Base-by-base conservation (phyloP, 2,888 invertebrate genomes). In the Tipula lateralis region DNA sequence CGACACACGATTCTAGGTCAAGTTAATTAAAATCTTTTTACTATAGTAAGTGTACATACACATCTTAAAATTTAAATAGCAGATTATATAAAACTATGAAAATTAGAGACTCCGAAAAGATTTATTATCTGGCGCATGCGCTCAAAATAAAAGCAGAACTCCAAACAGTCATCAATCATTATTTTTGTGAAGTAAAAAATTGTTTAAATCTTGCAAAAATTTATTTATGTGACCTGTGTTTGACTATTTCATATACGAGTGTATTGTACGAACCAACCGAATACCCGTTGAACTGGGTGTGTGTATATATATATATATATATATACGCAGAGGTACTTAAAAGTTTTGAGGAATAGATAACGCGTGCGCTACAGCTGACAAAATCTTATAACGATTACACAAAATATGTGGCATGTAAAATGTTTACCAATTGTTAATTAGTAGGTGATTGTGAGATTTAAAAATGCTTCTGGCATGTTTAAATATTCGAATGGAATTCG, bases 121-220 rank as follows among this genome's bases (percentile, higher is more conserved):
- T 66, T 66, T 66, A 66, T 66, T 66, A 66, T 66, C 66, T 66
- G 66, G 66, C 66, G 66, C 66, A 66, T 66, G 66, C n/a, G n/a
- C 66, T 66, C 3, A 44, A 44, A 44, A 32, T 5, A 44, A 66
- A 66, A 50, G 5, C 66, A 66, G 24, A 66, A 66, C 66, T 19
- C 50, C 7, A 50, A 16, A 66, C 1, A 66, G 66, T 66, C 66
- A 66, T 66, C 66, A 66, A 66, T 66, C 66, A 66, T 66, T 66
- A 24, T 66, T 12, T 6, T 66, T 66, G 19, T 66, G 24, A 66
- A 66, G 66, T 6, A 24, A 9, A n/a, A n/a, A n/a, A n/a, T n/a
- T n/a, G 7, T 9, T 66, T 44, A n/a, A 36, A 12, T 66, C 13
- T 24, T 66, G 2, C 13, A 24, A 24, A 66, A 7, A 19, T 24